Percentiles rank a stretch among this genome's conserved stretches.
phyloP scores from a whole-genome alignment of 1,140 invertebrate species.

The Cepaea nemoralis region DNA sequence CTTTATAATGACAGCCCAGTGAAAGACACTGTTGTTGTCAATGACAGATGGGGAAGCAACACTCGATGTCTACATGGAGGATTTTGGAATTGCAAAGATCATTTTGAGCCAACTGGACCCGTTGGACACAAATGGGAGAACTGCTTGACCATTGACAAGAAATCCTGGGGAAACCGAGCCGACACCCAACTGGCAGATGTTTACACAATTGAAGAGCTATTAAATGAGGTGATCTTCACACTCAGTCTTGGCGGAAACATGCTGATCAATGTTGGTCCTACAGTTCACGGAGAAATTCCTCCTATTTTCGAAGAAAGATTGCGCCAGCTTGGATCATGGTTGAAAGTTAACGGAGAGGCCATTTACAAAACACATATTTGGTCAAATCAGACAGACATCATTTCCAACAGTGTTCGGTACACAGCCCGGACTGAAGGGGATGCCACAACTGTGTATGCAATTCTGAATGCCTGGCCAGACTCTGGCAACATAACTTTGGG shows the following conservation, averaged over 20 bases:
- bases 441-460: constrained; percentile 49
- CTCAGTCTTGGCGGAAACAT: constrained; percentile 71
- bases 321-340: no score
- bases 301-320: constrained; percentile 92
- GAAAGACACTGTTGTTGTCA: no score
- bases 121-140: constrained; percentile 73
- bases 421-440: constrained; percentile 28
- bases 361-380: no score
- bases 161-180: constrained; percentile 80
- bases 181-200: constrained; percentile 82
- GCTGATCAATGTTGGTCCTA: constrained; percentile 78
- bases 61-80: no score
- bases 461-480: constrained; percentile 52
- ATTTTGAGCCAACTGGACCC: no score
- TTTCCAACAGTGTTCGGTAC: no score
- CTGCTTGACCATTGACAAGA: constrained; percentile 86
- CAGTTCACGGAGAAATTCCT: constrained; percentile 87
- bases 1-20: constrained; percentile 43
- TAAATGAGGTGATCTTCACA: constrained; percentile 82
- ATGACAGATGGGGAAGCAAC: no score
- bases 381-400: no score
- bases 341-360: no score
- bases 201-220: constrained; percentile 79
- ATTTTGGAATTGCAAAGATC: no score
- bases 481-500: constrained; percentile 43